Evolutionary conservation across 2,113 vertebrate genomes (phyloP).

Genomic region (Pseudorasbora parva): DNA sequence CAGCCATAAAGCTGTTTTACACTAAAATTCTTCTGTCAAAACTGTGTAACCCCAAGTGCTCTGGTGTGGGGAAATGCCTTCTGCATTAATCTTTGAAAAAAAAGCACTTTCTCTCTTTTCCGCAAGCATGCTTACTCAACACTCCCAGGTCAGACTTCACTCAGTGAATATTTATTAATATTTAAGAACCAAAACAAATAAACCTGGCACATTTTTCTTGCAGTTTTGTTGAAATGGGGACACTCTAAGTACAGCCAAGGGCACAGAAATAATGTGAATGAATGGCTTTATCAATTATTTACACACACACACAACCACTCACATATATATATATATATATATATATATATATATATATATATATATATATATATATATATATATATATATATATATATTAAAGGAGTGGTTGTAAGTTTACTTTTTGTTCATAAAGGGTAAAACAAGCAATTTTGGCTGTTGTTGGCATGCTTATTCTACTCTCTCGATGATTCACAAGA

Average conservation of each 20-base stretch:
- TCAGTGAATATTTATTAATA: conserved; percentile 23
- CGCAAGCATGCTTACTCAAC: neutral
- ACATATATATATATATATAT: no score
- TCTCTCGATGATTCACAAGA: neutral
- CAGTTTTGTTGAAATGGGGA: neutral
- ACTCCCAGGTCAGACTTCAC: neutral
- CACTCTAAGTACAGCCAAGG: neutral
- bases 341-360: no score
- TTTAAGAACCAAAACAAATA: conserved; percentile 31
- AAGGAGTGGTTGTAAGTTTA: neutral
- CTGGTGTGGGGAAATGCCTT: conserved; percentile 15
- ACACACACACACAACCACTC: no score
- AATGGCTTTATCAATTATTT: conserved; percentile 29
- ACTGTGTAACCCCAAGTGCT: neutral
- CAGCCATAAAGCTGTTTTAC: neutral
- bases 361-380: no score
- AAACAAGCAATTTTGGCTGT: neutral
- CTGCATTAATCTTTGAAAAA: conserved; percentile 33
- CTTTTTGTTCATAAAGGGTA: neutral
- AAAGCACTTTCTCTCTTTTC: neutral
- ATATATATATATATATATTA: no score
- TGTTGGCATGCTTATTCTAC: neutral
- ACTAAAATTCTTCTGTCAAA: neutral
- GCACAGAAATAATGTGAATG: conserved; percentile 14
- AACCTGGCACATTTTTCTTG: neutral